These are phyloP conservation scores for Cerastoderma edule DNA, from an alignment of 2,888 invertebrate species.

Conservation along the genomic window DNA sequence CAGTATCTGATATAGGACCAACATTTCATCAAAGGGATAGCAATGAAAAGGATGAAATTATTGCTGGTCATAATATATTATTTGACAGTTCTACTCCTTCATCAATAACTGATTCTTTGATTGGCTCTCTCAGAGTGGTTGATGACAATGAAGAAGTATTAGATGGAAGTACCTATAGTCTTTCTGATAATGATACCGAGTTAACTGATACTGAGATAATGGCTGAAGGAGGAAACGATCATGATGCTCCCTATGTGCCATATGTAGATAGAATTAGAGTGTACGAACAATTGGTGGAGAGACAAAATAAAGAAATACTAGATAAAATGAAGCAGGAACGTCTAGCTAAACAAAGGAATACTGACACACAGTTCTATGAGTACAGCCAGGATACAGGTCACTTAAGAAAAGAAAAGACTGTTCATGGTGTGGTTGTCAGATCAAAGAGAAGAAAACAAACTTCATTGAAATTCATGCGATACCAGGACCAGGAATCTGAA, in stretches of 20 bases:
- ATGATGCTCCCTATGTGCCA: slow-evolving; percentile 10
- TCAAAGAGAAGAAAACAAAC: not conserved
- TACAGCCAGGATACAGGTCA: not conserved
- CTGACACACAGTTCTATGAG: not conserved
- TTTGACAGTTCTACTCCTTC: not conserved
- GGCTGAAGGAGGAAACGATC: not conserved
- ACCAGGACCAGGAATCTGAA: not conserved
- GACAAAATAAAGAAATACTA: slow-evolving; percentile 34
- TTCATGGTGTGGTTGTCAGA: not conserved
- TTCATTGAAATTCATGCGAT: not conserved
- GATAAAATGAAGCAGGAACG: slow-evolving; percentile 17
- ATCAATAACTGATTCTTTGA: slow-evolving; percentile 13
- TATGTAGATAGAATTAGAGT: slow-evolving; percentile 43
- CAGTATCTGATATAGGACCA: not conserved
- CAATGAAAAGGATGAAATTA: not conserved
- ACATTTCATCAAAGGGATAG: not conserved
- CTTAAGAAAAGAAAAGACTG: not conserved
- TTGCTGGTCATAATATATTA: not conserved
- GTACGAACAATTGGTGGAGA: slow-evolving; percentile 44
- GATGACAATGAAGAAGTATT: not conserved
- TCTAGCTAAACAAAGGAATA: slow-evolving; percentile 1
- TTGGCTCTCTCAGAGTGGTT: not conserved
- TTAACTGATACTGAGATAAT: not conserved
- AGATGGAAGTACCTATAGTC: not conserved
- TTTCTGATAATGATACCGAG: not conserved